Conservation (phyloP, 2,797 vertebrate species). For the Gallinago solitaria region DNA sequence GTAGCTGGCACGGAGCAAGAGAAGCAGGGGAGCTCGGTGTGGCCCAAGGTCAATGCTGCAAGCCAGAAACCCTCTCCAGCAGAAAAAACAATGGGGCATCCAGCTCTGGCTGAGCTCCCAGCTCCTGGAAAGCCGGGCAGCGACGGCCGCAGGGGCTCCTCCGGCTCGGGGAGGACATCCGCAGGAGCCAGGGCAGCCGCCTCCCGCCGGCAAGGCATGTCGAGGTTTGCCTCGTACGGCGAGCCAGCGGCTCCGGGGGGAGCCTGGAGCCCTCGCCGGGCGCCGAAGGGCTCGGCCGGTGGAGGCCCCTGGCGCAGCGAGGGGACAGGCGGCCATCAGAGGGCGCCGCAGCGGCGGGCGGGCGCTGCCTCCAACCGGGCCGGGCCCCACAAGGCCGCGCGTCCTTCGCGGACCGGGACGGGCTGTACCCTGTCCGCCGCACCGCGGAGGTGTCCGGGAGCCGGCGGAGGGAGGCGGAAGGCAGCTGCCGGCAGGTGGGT, state of each 20-base stretch:
- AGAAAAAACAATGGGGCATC: no score
- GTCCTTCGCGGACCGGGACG: no score
- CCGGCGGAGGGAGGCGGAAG: no score
- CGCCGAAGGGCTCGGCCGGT: rapidly evolving
- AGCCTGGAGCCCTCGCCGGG: no score
- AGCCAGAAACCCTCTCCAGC: not conserved
- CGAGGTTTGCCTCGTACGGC: rapidly evolving
- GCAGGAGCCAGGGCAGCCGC: not conserved
- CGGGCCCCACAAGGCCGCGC: rapidly evolving
- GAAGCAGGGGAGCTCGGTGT: no score
- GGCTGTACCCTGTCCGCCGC: not conserved
- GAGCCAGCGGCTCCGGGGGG: rapidly evolving
- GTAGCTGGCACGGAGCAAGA: no score
- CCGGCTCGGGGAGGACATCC: not conserved
- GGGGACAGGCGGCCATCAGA: not conserved
- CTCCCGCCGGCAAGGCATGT: no score
- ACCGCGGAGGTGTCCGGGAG: no score
- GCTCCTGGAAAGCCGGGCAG: not conserved
- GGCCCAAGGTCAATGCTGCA: no score
- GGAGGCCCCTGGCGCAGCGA: no score
- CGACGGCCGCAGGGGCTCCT: not conserved
- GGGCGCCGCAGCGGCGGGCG: not conserved
- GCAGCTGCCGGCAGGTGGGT: not conserved
- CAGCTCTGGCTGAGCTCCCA: not conserved
- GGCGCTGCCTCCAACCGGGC: not conserved